Percentiles rank a stretch among this genome's conserved stretches.
phyloP scores from a whole-genome alignment of 2,888 invertebrate species.

The Tetanocera ferruginea region DNA sequence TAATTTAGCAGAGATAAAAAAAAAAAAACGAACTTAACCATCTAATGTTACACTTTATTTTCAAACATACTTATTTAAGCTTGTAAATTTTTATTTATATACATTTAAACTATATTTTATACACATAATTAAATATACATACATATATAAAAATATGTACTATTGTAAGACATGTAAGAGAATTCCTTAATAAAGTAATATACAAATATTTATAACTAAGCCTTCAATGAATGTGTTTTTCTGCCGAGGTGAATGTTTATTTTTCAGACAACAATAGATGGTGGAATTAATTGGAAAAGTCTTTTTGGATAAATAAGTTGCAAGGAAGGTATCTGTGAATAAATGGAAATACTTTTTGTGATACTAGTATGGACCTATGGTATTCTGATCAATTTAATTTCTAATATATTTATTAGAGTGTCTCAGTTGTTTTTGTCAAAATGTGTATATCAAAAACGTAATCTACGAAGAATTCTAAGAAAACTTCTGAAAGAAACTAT shows the following conservation, averaged over 20 bases:
- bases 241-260: not conserved
- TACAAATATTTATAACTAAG: constrained; percentile 26
- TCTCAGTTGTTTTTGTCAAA: no score
- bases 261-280: not conserved
- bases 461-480: no score
- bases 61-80: constrained; percentile 17
- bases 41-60: not conserved
- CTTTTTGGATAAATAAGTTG: not conserved
- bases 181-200: constrained; percentile 38
- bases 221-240: constrained; percentile 6
- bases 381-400: not conserved
- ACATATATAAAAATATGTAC: constrained; percentile 1
- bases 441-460: no score
- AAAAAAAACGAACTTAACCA: not conserved
- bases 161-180: constrained; percentile 1
- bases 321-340: not conserved
- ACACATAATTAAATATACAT: constrained; percentile 11
- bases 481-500: no score
- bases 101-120: constrained; percentile 13
- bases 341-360: not conserved
- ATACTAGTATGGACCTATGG: not conserved
- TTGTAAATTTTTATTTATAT: constrained; percentile 36
- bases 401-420: no score
- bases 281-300: not conserved
- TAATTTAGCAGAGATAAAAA: not conserved